phyloP scores from a whole-genome alignment of 2,888 invertebrate species.

The Ormyrus thymus region DNA sequence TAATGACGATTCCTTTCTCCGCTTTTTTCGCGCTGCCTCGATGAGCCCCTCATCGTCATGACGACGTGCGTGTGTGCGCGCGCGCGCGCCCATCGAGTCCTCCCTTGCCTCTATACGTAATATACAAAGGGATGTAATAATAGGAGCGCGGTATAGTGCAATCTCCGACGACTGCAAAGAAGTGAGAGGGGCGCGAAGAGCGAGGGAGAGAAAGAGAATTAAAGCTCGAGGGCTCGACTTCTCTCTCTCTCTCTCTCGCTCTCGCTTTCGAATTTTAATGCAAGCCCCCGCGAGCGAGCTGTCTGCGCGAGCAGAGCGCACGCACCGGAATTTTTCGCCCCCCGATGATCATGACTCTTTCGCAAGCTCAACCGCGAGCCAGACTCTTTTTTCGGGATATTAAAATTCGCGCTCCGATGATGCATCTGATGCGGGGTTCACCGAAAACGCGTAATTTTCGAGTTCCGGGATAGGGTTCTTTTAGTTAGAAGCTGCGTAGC shows the following conservation, averaged over 20 bases:
- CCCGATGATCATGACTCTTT: slow-evolving; percentile 38
- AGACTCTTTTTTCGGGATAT: slow-evolving; percentile 24
- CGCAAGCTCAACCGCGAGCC: not conserved
- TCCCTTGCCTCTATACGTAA: not conserved
- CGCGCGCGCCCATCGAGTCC: not conserved
- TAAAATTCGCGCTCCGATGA: slow-evolving; percentile 8
- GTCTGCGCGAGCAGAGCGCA: not conserved
- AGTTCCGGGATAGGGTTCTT: not conserved
- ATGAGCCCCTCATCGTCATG: slow-evolving; percentile 29
- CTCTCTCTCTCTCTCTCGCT: not conserved
- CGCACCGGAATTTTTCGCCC: not conserved
- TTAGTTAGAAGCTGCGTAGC: no score
- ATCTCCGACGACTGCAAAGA: not conserved
- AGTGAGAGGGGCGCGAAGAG: not conserved
- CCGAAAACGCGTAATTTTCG: not conserved
- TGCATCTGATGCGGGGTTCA: not conserved
- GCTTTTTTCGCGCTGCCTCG: slow-evolving; percentile 12
- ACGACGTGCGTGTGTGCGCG: not conserved
- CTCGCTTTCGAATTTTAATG: no score
- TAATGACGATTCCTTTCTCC: slow-evolving; percentile 49
- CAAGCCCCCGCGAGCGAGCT: no score
- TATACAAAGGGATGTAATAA: not conserved
- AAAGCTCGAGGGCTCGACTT: slow-evolving; percentile 29
- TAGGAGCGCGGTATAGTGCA: not conserved
- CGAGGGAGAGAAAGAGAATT: slow-evolving; percentile 19